Evolutionary conservation across 2,113 vertebrate genomes (phyloP), one percentile per base, ranked within the genome.

Genomic region (Tenebrosternarchus preto): DNA sequence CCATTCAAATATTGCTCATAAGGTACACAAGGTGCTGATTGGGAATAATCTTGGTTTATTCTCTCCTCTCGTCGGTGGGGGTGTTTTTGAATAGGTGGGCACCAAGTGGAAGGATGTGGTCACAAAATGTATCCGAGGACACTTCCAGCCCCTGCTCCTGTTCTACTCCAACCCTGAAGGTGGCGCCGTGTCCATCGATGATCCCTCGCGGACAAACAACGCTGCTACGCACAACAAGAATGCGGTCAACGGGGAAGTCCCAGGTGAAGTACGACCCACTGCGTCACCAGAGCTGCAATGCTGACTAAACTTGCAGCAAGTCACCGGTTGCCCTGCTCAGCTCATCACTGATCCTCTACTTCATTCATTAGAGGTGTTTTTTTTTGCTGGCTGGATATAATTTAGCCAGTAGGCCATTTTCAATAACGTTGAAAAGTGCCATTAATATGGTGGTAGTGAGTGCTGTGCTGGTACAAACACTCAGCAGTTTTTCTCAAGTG

Each of bases 81-180:
- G 53, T 72, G 39, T 74, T 33, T 46, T 22, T 55, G 16, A 68
- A 39, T 66, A 99, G 97, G 93, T 99, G 2, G 96, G 98, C 77
- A 88, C 94, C 6, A 93, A 94, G 82, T 99, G 97, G 98, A 99
- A 98, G 89, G 98, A 99, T 22, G 98, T 98, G 55, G 94, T 96
- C 79, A 93, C 88, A 85, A 97, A 96, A 86, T 99, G 98, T 80
- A 94, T 95, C 82, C 95, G 95, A 73, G 95, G 95, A 89, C 98
- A 99, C 86, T 97, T 97, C 88, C 98, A 99, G 89, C 98, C 98
- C 2, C 91, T 99, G 85, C 91, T 99, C 71, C 88, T 99, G 29
- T 99, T 99, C 86, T 99, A 98, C 69, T 90, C 97, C 46, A 96
- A 98, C 89, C 96, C 97, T 5, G 94, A 96, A 5, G 97, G 97